phyloP scores from a whole-genome alignment of 1,140 invertebrate genomes.

The Nymphalis io region DNA sequence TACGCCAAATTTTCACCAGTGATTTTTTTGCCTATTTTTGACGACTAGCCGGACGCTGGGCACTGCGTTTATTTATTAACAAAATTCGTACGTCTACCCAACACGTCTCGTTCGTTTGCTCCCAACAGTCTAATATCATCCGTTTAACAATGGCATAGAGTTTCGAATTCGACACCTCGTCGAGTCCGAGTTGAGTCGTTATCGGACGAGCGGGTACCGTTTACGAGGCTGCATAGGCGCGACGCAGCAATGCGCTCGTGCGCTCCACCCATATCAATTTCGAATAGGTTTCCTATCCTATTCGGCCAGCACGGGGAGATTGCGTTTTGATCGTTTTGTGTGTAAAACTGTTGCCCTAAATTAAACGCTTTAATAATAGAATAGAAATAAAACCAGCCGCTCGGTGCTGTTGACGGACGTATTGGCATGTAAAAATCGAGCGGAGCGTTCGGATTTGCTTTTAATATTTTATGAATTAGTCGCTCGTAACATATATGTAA shows the following conservation, averaged over 20 bases:
- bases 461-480: slow-evolving; percentile 70
- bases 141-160: slow-evolving; percentile 46
- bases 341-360: slow-evolving; percentile 79
- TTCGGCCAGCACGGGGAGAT: slow-evolving; percentile 69
- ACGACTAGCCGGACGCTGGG: slow-evolving; percentile 60
- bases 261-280: slow-evolving; percentile 80
- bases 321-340: slow-evolving; percentile 79
- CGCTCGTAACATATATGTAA: slow-evolving; percentile 51
- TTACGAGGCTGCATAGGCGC: slow-evolving; percentile 76
- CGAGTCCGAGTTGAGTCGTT: slow-evolving; percentile 48
- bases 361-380: slow-evolving; percentile 79
- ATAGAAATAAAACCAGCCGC: slow-evolving; percentile 72
- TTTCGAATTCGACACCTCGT: slow-evolving; percentile 36
- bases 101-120: slow-evolving; percentile 48
- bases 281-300: slow-evolving; percentile 78
- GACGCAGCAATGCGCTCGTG: slow-evolving; percentile 67
- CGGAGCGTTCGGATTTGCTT: slow-evolving; percentile 45
- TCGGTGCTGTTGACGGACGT: slow-evolving; percentile 61
- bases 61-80: slow-evolving; percentile 79
- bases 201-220: slow-evolving; percentile 54
- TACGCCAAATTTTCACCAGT: slow-evolving; percentile 74
- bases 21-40: slow-evolving; percentile 69
- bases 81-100: slow-evolving; percentile 76
- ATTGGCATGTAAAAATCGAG: slow-evolving; percentile 52
- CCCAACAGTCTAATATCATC: slow-evolving; percentile 32